Percentiles rank a stretch among this genome's conserved stretches.
Conservation (phyloP, 2,888 invertebrate genomes). For the Tenodera sinensis region DNA sequence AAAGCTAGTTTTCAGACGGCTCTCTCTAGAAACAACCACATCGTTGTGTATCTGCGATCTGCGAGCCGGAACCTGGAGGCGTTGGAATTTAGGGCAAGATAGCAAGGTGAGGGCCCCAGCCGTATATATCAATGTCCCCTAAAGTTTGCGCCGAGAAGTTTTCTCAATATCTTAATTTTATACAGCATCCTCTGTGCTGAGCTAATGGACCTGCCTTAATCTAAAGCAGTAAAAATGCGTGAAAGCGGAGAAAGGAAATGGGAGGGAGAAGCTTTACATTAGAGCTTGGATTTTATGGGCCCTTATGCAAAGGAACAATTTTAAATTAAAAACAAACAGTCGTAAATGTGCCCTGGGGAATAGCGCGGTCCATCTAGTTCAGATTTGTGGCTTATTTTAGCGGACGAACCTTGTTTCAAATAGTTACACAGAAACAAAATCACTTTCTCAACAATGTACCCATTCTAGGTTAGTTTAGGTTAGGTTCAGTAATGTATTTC, state of each 20-base stretch:
- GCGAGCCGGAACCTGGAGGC: too few relatives aligned
- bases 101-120: neutral
- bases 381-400: neutral
- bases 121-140: neutral
- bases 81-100: neutral
- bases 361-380: neutral
- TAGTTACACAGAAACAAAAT: too few relatives aligned
- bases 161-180: neutral
- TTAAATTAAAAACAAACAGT: neutral
- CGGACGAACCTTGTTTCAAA: too few relatives aligned
- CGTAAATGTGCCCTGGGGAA: neutral
- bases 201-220: neutral
- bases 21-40: too few relatives aligned
- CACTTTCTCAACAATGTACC: too few relatives aligned
- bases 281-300: neutral
- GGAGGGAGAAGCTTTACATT: neutral
- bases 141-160: neutral
- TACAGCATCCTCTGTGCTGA: neutral
- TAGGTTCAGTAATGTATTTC: too few relatives aligned
- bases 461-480: too few relatives aligned
- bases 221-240: neutral
- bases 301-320: neutral
- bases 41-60: too few relatives aligned
- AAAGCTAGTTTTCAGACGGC: too few relatives aligned
- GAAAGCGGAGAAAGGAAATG: neutral